Percentiles rank a stretch among this genome's conserved stretches.
phyloP scores from a whole-genome alignment of 2,113 vertebrate species.

The Tympanuchus pallidicinctus region DNA sequence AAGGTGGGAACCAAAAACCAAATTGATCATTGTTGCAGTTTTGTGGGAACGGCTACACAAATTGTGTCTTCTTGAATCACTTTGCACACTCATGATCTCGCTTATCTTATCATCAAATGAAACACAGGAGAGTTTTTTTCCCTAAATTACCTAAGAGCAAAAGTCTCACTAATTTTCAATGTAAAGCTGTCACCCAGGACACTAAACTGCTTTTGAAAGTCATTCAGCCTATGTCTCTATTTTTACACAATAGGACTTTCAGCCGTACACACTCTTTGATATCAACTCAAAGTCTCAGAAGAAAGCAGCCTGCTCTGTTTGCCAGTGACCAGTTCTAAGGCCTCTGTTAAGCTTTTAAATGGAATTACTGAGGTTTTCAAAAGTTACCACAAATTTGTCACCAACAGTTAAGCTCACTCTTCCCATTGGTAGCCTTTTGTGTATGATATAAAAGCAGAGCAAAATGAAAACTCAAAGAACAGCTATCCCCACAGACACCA shows the following conservation, averaged over 20 bases:
- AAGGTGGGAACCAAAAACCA: not conserved
- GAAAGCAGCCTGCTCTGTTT: not conserved
- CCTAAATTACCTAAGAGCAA: not conserved
- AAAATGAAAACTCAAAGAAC: not conserved
- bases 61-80: not conserved
- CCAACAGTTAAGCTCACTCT: not conserved
- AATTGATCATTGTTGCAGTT: not conserved
- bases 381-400: not conserved
- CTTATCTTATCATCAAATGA: not conserved
- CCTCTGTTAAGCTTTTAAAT: not conserved
- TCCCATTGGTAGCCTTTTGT: not conserved
- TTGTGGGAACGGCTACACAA: not conserved
- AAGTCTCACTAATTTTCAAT: not conserved
- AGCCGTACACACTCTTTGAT: not conserved
- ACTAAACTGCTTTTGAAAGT: not conserved
- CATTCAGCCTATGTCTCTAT: rapidly evolving
- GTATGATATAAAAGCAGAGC: not conserved
- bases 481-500: not conserved
- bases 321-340: not conserved
- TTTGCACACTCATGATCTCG: not conserved
- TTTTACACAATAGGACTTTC: not conserved
- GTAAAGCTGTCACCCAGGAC: not conserved
- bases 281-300: not conserved
- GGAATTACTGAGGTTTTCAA: not conserved
- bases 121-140: not conserved